Evolutionary conservation across 2,113 vertebrate genomes (phyloP).

Genomic region (Periophthalmus modestus): DNA sequence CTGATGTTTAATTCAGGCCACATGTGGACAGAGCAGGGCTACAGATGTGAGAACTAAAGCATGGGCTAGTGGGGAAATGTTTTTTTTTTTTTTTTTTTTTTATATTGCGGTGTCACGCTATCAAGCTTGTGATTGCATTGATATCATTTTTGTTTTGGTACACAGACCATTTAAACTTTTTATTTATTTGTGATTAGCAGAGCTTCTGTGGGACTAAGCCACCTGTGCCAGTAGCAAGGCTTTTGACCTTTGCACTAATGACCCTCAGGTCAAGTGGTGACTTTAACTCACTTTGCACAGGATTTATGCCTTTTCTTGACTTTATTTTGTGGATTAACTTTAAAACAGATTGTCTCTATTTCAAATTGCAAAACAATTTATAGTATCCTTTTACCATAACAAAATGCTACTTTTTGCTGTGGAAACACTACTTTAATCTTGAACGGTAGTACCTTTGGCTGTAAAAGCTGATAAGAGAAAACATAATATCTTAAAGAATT

Average conservation of each 20-base stretch:
- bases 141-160: too few relatives aligned
- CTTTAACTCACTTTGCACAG: slow-evolving; percentile 16
- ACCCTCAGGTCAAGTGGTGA: slow-evolving; percentile 32
- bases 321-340: slow-evolving; percentile 6
- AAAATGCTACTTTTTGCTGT: not conserved
- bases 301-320: slow-evolving; percentile 9
- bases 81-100: not conserved
- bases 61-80: slow-evolving; percentile 11
- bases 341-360: not conserved
- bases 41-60: slow-evolving; percentile 51
- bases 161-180: not conserved
- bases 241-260: slow-evolving; percentile 34
- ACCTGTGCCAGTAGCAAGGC: slow-evolving; percentile 42
- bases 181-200: not conserved
- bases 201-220: slow-evolving; percentile 5
- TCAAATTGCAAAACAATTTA: not conserved
- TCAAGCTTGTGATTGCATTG: too few relatives aligned
- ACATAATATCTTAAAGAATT: not conserved
- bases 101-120: not conserved
- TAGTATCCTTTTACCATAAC: not conserved
- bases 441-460: not conserved
- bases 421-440: not conserved
- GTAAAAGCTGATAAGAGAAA: not conserved
- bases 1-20: slow-evolving; percentile 70
- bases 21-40: slow-evolving; percentile 56